Base-by-base conservation (phyloP, 2,888 invertebrate genomes). In the Himalopsyche anomala region DNA sequence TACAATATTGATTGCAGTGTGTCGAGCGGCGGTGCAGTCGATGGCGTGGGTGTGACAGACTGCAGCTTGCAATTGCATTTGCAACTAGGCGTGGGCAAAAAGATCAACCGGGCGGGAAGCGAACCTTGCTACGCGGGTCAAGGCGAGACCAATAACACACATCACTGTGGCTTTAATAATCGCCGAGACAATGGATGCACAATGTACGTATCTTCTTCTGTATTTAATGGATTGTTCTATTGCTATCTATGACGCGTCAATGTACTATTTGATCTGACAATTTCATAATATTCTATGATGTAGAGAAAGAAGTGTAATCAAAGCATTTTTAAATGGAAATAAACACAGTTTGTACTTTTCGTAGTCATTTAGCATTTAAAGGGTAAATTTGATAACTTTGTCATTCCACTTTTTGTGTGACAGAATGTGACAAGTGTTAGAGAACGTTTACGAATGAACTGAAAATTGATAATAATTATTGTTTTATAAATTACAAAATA, bases 61-160 rank as follows among this genome's bases (percentile, higher is more conserved):
- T 36, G 74, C 74, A 74, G 12, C 15, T 51, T 36, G 74, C 15
- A 74, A 74, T 74, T 15, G 69, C 69, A 69, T 19, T 28, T 28
- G 74, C 74, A 74, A 38, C 36, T 74, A 74, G 74, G 74, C 74
- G 74, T 74, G 74, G 74, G 74, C 36, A 74, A 62, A 51, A 74
- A 74, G 6, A 74, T 74, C 38, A 74, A 74, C 74, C 36, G 12
- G 74, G 74, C 74, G 74, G 74, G 11, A 74, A 74, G 74, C 28
- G 74, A 74, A 74, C 74, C 74, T 74, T 74, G 74, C 74, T 36
- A 36, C 74, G 15, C 74, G 74, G 74, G 74, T 74, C 74, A 74
- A 74, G 74, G 74, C 74, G 38, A 74, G 15, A 74, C 36, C 74
- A 74, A 74, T 74, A 36, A 74, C 74, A 36, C 36, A 69, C 74